These are phyloP conservation scores for Hexactinellida sp. DNA, from an alignment of 37 sponge, comb jelly and placozoan species.

Conservation along the genomic window DNA sequence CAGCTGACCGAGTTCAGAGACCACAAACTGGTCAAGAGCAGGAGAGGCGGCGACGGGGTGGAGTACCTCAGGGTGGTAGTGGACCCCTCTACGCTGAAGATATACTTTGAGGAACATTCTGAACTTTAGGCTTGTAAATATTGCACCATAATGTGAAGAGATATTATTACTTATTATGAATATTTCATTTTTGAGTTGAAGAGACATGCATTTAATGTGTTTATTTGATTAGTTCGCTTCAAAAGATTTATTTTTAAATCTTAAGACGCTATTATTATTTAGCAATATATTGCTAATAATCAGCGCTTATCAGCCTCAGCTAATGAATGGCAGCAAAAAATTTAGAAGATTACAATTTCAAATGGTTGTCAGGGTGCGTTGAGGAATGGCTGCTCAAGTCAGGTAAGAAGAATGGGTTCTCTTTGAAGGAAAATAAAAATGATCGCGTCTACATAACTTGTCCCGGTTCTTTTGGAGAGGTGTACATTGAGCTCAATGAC, in stretches of 20 bases:
- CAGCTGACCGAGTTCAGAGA: slow-evolving; percentile 88
- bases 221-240: too few species aligned
- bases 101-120: slow-evolving; percentile 29
- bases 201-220: too few species aligned
- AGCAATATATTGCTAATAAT: too few species aligned
- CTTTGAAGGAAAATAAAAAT: not conserved
- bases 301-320: not conserved
- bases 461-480: not conserved
- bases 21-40: slow-evolving; percentile 67
- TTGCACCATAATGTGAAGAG: too few species aligned
- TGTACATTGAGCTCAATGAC: not conserved
- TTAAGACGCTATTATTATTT: too few species aligned
- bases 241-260: too few species aligned
- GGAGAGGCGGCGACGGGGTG: slow-evolving; percentile 51
- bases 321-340: not conserved
- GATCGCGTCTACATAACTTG: not conserved
- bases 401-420: not conserved
- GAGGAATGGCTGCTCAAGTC: not conserved
- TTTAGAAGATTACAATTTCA: not conserved
- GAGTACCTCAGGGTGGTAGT: slow-evolving; percentile 50
- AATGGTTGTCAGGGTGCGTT: not conserved
- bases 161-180: too few species aligned
- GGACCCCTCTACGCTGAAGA: slow-evolving; percentile 21
- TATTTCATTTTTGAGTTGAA: too few species aligned
- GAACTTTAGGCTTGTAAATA: too few species aligned